Evolutionary conservation across 2,888 invertebrate genomes (phyloP).

Genomic region (Amblyjoppa fuscipennis): DNA sequence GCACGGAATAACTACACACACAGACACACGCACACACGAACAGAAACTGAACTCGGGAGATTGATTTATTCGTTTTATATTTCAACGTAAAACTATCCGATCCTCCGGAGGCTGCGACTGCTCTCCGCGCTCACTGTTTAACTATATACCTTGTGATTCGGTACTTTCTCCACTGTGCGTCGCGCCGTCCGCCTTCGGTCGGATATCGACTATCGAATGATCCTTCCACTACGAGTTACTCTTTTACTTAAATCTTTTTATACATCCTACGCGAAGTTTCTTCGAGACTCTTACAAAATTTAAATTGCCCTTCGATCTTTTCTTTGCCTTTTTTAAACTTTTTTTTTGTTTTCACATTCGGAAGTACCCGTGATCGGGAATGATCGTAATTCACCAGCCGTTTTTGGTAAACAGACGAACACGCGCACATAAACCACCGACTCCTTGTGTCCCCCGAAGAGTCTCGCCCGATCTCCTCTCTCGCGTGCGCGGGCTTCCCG

Average conservation of each 20-base stretch:
- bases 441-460: conserved; percentile 19
- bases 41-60: neutral
- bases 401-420: neutral
- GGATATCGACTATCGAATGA: neutral
- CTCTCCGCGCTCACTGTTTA: conserved; percentile 23
- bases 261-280: neutral
- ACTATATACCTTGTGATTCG: conserved; percentile 59
- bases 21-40: neutral
- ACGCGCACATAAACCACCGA: conserved; percentile 14
- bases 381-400: neutral
- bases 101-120: conserved; percentile 8
- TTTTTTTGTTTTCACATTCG: neutral
- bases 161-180: conserved; percentile 59
- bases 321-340: neutral
- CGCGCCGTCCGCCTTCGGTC: conserved; percentile 21
- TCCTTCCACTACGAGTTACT: neutral
- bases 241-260: neutral
- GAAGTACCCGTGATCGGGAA: too few relatives aligned
- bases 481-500: conserved; percentile 46
- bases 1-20: neutral
- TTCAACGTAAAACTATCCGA: conserved; percentile 20
- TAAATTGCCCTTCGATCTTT: neutral
- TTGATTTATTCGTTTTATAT: conserved; percentile 18
- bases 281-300: neutral
- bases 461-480: conserved; percentile 45